These are phyloP conservation scores for Hemicentrotus pulcherrimus DNA, from an alignment of 35 echinoderm and acorn worm genomes.

Conservation along the genomic window DNA sequence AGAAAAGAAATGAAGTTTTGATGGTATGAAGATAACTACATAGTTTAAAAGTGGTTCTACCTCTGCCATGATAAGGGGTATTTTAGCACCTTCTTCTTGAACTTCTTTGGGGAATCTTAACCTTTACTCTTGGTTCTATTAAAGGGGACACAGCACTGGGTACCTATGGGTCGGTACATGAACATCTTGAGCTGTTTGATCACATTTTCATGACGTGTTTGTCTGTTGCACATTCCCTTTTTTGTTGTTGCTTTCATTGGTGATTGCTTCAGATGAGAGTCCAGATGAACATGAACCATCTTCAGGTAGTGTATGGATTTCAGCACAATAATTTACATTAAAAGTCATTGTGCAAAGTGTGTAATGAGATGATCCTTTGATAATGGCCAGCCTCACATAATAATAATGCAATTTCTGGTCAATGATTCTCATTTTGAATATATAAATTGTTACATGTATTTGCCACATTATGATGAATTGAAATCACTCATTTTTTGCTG, in stretches of 20 bases:
- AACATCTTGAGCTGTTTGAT: neutral
- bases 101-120: neutral
- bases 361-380: no score
- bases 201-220: neutral
- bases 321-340: neutral
- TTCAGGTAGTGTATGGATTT: neutral
- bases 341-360: neutral
- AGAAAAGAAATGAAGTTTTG: neutral
- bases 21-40: no score
- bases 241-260: slow-evolving; percentile 16
- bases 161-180: neutral
- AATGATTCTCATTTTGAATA: no score
- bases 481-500: no score
- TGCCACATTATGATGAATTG: no score
- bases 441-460: no score
- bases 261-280: neutral
- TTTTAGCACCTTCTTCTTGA: neutral
- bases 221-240: neutral
- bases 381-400: no score
- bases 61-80: neutral
- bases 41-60: no score
- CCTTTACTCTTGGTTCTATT: neutral
- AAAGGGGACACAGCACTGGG: neutral
- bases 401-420: no score
- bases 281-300: neutral